Conservation (phyloP, 2,113 vertebrate species). For the Brevimyrus niger region DNA sequence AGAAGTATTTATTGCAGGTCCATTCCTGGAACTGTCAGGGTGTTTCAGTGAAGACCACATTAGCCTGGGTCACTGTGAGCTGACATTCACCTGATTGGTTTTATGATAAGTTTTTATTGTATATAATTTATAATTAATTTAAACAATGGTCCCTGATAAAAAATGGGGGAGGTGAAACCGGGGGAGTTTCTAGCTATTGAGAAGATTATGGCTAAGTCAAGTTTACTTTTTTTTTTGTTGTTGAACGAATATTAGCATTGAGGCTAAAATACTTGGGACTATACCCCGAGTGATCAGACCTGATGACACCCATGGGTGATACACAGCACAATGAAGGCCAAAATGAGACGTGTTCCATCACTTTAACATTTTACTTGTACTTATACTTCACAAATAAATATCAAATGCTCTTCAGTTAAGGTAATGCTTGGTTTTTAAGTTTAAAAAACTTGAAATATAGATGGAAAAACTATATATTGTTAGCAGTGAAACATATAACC, state of each 20-base stretch:
- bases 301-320: too few relatives aligned
- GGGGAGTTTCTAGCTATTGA: too few relatives aligned
- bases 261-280: too few relatives aligned
- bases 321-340: too few relatives aligned
- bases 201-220: too few relatives aligned
- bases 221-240: too few relatives aligned
- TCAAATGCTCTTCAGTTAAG: not conserved
- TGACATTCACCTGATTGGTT: too few relatives aligned
- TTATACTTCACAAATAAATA: not conserved
- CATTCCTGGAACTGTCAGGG: not conserved
- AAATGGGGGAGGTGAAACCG: not conserved
- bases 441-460: not conserved
- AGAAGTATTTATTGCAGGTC: not conserved
- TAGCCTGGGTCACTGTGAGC: too few relatives aligned
- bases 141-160: not conserved
- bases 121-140: not conserved
- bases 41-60: too few relatives aligned
- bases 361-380: not conserved
- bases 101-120: too few relatives aligned
- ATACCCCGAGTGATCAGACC: too few relatives aligned
- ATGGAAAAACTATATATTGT: not conserved
- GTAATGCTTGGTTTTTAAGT: not conserved
- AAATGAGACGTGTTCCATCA: not conserved
- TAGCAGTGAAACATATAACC: not conserved
- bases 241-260: too few relatives aligned